phyloP scores from a whole-genome alignment of 2,797 vertebrate species.

The Steatocranus sp. region DNA sequence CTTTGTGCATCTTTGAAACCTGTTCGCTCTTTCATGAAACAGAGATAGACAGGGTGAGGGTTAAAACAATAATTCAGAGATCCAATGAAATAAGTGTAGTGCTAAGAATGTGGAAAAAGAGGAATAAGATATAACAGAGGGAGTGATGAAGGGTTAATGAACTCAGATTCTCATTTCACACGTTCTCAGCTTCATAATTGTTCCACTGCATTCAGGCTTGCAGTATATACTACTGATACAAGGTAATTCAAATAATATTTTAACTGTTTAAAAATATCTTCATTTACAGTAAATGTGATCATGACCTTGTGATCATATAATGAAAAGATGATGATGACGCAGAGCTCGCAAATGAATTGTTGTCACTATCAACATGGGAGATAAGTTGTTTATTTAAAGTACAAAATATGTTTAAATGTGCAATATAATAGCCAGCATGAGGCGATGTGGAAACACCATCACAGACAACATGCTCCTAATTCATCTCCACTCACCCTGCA shows the following conservation, averaged over 20 bases:
- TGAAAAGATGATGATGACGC: neutral
- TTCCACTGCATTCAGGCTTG: slow-evolving; percentile 32
- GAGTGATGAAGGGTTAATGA: slow-evolving; percentile 48
- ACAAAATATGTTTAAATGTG: slow-evolving; percentile 13
- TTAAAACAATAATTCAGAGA: slow-evolving; percentile 5
- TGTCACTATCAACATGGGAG: neutral
- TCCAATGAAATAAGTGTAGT: neutral
- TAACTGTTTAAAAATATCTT: slow-evolving; percentile 7
- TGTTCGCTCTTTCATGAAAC: slow-evolving; percentile 19
- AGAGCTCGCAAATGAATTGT: neutral
- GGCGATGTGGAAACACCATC: slow-evolving; percentile 33
- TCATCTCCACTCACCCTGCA: slow-evolving; percentile 56
- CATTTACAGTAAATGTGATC: neutral
- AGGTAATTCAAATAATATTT: slow-evolving; percentile 6
- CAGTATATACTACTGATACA: neutral
- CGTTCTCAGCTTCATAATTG: slow-evolving; percentile 36
- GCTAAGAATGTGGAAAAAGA: slow-evolving; percentile 33
- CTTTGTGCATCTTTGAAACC: slow-evolving; percentile 43
- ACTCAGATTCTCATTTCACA: slow-evolving; percentile 42
- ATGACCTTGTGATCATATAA: neutral
- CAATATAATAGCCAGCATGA: neutral
- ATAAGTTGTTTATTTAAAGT: slow-evolving; percentile 5
- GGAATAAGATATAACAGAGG: slow-evolving; percentile 55
- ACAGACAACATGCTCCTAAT: slow-evolving; percentile 45
- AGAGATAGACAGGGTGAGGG: neutral